A percentile compares a stretch with the other conserved stretches of the same genome.
phyloP scores from a whole-genome alignment of 1,140 invertebrate genomes.

The Pseudomyrmex pallidus region DNA sequence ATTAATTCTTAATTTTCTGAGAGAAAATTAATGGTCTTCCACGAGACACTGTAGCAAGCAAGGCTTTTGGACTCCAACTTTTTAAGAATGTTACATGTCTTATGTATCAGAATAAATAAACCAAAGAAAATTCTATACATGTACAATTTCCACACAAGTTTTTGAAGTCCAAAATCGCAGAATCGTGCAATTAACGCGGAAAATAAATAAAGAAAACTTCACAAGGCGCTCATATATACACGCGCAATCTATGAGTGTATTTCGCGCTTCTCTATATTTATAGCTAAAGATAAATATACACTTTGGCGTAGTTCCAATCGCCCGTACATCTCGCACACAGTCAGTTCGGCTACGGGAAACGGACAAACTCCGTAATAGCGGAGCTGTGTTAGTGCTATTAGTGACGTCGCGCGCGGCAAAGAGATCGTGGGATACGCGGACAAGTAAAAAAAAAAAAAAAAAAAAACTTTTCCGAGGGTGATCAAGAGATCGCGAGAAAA shows the following conservation, averaged over 20 bases:
- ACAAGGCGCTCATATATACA: neutral
- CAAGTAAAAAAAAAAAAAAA: constrained; percentile 6
- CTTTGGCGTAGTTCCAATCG: constrained; percentile 80
- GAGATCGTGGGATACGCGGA: constrained; percentile 14
- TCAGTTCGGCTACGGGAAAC: constrained; percentile 66
- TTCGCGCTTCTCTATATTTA: constrained; percentile 79
- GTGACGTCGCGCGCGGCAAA: constrained; percentile 66
- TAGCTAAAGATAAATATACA: constrained; percentile 84
- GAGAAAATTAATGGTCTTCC: too few relatives aligned
- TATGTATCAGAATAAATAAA: too few relatives aligned
- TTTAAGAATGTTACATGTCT: too few relatives aligned
- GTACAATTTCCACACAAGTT: neutral
- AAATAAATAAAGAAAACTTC: constrained; percentile 22
- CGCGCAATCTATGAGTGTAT: constrained; percentile 25
- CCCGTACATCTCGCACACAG: constrained; percentile 70
- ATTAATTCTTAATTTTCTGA: too few relatives aligned
- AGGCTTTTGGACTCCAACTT: too few relatives aligned
- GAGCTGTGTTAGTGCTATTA: constrained; percentile 76
- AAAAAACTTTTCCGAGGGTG: neutral
- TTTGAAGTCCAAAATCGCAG: neutral
- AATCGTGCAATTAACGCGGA: constrained; percentile 11
- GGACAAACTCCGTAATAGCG: constrained; percentile 79
- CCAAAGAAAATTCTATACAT: too few relatives aligned
- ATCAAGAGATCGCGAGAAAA: constrained; percentile 13
- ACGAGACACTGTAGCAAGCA: too few relatives aligned